Conservation (phyloP, 2,797 vertebrate species). For the Crenichthys baileyi region DNA sequence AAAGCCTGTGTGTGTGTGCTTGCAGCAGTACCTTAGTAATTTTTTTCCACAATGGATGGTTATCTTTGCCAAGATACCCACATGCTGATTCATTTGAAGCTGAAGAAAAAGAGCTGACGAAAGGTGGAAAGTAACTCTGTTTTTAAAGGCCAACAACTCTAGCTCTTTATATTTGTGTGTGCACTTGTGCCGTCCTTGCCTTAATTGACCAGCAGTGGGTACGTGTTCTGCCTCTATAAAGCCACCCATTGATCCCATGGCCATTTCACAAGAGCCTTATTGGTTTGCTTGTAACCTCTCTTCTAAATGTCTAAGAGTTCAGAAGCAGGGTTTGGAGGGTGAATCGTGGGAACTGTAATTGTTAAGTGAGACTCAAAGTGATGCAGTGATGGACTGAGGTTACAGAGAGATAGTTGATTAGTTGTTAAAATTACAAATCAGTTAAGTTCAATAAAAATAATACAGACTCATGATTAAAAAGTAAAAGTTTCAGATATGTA, state of each 20-base stretch:
- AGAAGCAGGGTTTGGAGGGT: conserved; percentile 29
- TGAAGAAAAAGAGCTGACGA: conserved; percentile 69
- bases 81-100: conserved; percentile 63
- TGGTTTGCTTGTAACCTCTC: conserved; percentile 65
- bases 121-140: conserved; percentile 65
- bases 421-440: conserved; percentile 1
- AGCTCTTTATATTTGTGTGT: conserved; percentile 37
- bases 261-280: conserved; percentile 66
- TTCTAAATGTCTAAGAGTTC: conserved; percentile 45
- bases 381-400: conserved; percentile 6
- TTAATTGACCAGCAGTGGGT: conserved; percentile 77
- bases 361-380: conserved; percentile 18
- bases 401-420: conserved; percentile 16
- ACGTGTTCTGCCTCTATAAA: conserved; percentile 75
- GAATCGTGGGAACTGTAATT: conserved; percentile 27
- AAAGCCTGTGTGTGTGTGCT: conserved; percentile 3
- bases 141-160: conserved; percentile 70
- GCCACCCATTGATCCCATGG: conserved; percentile 69
- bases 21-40: conserved; percentile 18
- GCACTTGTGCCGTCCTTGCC: conserved; percentile 66
- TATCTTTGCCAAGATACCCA: conserved; percentile 54
- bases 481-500: conserved; percentile 5
- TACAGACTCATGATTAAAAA: conserved; percentile 20
- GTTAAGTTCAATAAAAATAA: conserved; percentile 21
- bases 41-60: conserved; percentile 35